These are phyloP conservation scores for Oxytorus armatus DNA, from an alignment of 2,888 invertebrate species.

Conservation along the genomic window DNA sequence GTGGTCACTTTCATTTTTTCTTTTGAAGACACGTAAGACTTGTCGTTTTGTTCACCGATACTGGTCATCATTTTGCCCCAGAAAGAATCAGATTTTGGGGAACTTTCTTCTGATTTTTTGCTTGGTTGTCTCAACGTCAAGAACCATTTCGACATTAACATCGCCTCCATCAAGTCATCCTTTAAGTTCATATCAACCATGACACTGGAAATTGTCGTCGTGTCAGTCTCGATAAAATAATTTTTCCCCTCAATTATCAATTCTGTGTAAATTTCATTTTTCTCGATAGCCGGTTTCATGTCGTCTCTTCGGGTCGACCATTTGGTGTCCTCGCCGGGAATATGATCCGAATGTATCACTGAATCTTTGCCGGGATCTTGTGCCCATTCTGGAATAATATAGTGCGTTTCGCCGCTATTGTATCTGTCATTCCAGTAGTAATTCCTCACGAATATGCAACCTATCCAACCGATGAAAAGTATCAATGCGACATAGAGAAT, in stretches of 20 bases:
- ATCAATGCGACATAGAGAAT: constrained; percentile 69
- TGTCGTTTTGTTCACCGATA: neutral
- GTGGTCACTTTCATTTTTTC: neutral
- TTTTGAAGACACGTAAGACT: neutral
- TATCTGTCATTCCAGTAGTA: constrained; percentile 23
- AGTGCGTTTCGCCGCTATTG: neutral
- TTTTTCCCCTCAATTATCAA: neutral
- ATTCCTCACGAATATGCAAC: constrained; percentile 37
- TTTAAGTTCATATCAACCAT: neutral
- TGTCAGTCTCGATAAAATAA: neutral
- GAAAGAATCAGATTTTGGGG: neutral
- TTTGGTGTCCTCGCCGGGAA: neutral
- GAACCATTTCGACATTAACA: neutral
- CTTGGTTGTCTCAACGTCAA: neutral
- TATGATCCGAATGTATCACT: neutral
- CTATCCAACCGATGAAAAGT: constrained; percentile 70
- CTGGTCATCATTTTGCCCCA: neutral
- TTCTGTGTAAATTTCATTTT: neutral
- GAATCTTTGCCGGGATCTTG: neutral
- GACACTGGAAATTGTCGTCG: neutral
- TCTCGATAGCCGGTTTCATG: neutral
- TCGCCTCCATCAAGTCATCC: neutral
- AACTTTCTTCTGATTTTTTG: neutral
- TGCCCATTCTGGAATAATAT: neutral
- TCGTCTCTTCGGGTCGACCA: neutral